These are phyloP conservation scores for Psittacula cyanocephala DNA, from an alignment of 2,113 vertebrate genomes.

Conservation along the genomic window DNA sequence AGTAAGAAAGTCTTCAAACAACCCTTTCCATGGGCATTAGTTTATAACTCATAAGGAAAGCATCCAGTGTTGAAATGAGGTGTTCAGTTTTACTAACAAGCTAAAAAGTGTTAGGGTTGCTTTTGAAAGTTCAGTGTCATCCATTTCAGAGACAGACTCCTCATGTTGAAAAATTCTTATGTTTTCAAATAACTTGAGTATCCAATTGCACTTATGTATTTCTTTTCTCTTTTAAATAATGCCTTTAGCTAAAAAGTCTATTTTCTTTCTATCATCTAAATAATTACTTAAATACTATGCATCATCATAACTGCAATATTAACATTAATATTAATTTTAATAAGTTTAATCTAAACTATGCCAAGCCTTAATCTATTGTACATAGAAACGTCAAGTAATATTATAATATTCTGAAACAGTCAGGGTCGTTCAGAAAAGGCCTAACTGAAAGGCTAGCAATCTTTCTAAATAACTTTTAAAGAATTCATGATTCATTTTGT, in stretches of 20 bases:
- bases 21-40: too few species aligned
- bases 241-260: background rate
- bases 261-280: slow-evolving; percentile 3
- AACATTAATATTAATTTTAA: background rate
- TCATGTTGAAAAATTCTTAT: background rate
- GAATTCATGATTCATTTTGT: background rate
- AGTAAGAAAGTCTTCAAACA: background rate
- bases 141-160: background rate
- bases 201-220: background rate
- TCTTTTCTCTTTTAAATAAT: background rate
- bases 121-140: background rate
- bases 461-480: background rate
- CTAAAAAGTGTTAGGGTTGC: background rate
- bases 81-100: background rate
- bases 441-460: background rate
- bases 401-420: background rate
- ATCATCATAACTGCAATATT: background rate
- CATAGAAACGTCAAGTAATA: background rate
- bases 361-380: background rate
- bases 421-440: background rate
- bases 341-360: background rate
- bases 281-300: slow-evolving; percentile 15
- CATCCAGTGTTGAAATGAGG: background rate
- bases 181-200: background rate
- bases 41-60: background rate